Conservation (phyloP, 2,888 invertebrate genomes). For the Cephus sareptanus region DNA sequence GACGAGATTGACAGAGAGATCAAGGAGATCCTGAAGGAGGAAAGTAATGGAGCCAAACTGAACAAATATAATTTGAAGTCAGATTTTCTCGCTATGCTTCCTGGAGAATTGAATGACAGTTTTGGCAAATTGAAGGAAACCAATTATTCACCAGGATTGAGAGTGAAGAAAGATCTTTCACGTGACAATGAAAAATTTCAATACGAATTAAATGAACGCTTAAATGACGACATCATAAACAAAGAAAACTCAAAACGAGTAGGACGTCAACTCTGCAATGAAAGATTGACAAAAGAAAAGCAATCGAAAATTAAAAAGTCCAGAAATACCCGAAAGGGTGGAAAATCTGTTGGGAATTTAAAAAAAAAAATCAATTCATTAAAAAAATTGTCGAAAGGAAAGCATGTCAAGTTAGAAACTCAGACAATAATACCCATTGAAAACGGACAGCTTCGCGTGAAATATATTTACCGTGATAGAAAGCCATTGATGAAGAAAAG, state of each 20-base stretch:
- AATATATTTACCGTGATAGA: slow-evolving; percentile 24
- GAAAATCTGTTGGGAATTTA: neutral
- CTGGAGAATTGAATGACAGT: neutral
- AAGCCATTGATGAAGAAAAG: neutral
- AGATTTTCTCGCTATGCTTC: neutral
- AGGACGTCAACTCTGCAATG: slow-evolving; percentile 1
- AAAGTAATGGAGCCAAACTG: slow-evolving; percentile 15
- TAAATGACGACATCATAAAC: neutral
- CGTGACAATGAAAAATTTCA: neutral
- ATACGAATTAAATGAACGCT: neutral
- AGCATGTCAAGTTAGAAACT: neutral
- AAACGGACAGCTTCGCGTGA: slow-evolving; percentile 17
- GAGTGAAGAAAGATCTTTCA: neutral
- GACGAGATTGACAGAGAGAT: slow-evolving; percentile 31
- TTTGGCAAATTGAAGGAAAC: neutral
- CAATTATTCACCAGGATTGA: slow-evolving; percentile 10
- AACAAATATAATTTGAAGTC: neutral
- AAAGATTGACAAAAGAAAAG: neutral
- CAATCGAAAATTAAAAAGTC: neutral
- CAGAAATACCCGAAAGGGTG: neutral
- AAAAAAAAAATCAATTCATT: neutral
- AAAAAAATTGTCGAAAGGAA: neutral
- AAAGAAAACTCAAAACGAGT: slow-evolving; percentile 6
- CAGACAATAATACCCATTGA: slow-evolving; percentile 24
- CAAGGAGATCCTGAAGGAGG: slow-evolving; percentile 31